These are phyloP conservation scores for Odocoileus virginianus DNA, from an alignment of 2,113 vertebrate species.

Conservation along the genomic window DNA sequence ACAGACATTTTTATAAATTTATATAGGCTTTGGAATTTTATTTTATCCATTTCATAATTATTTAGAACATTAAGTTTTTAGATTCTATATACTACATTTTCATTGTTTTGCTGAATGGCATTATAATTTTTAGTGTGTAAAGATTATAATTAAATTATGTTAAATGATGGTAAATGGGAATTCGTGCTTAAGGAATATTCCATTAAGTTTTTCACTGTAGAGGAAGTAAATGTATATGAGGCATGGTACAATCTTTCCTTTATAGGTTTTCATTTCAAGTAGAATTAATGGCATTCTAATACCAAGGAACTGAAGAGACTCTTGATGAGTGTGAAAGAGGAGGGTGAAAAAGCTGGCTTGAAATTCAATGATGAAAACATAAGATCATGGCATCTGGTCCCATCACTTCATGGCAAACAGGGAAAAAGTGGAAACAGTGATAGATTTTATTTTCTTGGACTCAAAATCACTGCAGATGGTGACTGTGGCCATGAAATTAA, in stretches of 20 bases:
- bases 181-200: neutral
- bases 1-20: neutral
- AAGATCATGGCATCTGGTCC: neutral
- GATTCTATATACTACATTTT: neutral
- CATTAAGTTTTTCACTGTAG: neutral
- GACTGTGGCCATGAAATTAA: neutral
- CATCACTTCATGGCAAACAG: neutral
- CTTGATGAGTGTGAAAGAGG: neutral
- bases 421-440: neutral
- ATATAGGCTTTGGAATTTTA: neutral
- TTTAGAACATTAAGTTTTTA: neutral
- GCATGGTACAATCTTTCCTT: neutral
- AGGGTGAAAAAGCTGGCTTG: neutral
- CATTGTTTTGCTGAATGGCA: neutral
- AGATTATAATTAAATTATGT: neutral
- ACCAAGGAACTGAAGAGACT: neutral
- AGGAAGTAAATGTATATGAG: neutral
- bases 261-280: neutral
- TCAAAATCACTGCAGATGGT: neutral
- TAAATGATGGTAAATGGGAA: neutral
- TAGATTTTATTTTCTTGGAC: neutral
- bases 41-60: neutral
- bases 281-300: neutral
- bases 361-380: fast-evolving
- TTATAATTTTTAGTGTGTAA: neutral